A percentile compares a stretch with the other conserved stretches of the same genome.
phyloP scores from a whole-genome alignment of 2,113 vertebrate species.

The Sebastes schlegelii region DNA sequence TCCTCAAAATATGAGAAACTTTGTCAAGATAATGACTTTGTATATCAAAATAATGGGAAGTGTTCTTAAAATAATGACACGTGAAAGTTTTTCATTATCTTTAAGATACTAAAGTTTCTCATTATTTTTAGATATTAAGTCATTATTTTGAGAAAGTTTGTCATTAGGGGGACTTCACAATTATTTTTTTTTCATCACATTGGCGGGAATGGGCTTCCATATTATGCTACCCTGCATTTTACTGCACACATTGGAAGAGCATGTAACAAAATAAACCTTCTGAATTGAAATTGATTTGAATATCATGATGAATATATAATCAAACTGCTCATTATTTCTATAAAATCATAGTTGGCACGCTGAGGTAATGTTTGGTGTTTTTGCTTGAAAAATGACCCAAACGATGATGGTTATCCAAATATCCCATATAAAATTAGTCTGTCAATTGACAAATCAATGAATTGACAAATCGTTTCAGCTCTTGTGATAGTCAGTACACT shows the following conservation, averaged over 20 bases:
- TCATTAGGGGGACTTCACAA: too few species aligned
- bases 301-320: not conserved
- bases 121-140: too few species aligned
- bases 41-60: too few species aligned
- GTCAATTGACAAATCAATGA: not conserved
- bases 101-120: too few species aligned
- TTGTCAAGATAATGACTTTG: too few species aligned
- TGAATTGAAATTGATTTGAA: not conserved
- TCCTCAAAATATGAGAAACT: too few species aligned
- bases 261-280: not conserved
- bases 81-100: too few species aligned
- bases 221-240: not conserved
- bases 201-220: not conserved
- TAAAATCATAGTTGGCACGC: too few species aligned
- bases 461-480: not conserved
- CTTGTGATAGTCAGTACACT: not conserved
- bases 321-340: too few species aligned
- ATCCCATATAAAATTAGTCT: not conserved
- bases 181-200: too few species aligned
- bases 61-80: too few species aligned
- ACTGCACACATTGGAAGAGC: not conserved
- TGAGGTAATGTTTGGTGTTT: not conserved
- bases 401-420: not conserved
- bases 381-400: not conserved
- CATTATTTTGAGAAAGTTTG: too few species aligned